Evolutionary conservation across 2,797 vertebrate genomes (phyloP).

Genomic region (Eulemur mongoz): DNA sequence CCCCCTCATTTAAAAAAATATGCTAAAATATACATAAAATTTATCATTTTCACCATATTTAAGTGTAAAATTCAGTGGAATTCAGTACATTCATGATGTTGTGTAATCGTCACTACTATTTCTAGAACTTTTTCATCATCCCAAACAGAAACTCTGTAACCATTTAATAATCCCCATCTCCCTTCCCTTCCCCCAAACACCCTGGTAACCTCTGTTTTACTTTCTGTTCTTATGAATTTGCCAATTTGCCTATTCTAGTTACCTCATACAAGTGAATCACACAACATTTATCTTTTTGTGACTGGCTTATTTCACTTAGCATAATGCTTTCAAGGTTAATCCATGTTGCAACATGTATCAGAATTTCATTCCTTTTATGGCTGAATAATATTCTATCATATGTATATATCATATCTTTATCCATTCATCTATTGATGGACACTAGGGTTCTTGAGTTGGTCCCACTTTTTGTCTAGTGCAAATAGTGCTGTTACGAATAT

Average conservation of each 20-base stretch:
- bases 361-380: not conserved
- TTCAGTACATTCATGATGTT: not conserved
- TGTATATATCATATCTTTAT: not conserved
- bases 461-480: not conserved
- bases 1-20: not conserved
- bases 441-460: not conserved
- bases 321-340: not conserved
- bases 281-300: not conserved
- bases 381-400: not conserved
- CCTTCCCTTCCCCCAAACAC: not conserved
- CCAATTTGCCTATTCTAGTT: not conserved
- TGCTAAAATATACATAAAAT: not conserved
- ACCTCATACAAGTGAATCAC: not conserved
- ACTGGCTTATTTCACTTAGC: not conserved
- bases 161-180: not conserved
- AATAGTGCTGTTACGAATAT: not conserved
- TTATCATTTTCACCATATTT: not conserved
- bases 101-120: not conserved
- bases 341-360: not conserved
- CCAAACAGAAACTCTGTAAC: not conserved
- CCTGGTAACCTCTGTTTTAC: not conserved
- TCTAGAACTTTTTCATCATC: not conserved
- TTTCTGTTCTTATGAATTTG: not conserved
- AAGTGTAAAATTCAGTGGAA: not conserved
- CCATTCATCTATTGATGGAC: not conserved